phyloP scores from a whole-genome alignment of 2,113 vertebrate genomes.

The Falco punctatus region DNA sequence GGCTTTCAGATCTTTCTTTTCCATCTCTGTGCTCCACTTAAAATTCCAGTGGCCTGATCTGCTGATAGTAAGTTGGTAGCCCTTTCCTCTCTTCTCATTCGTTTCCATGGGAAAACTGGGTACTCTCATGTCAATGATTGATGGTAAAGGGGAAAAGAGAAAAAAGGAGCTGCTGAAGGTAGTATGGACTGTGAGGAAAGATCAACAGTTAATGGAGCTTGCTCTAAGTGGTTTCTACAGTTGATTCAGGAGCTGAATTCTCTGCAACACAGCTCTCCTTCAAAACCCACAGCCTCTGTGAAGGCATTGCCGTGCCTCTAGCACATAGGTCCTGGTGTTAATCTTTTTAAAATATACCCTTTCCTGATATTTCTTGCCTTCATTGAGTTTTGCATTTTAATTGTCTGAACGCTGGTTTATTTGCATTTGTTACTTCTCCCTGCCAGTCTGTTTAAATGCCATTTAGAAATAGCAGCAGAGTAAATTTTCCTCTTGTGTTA shows the following conservation, averaged over 20 bases:
- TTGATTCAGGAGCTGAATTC: neutral
- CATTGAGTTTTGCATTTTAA: neutral
- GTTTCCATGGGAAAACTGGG: neutral
- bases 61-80: neutral
- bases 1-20: neutral
- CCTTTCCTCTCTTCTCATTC: neutral
- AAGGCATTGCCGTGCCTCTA: neutral
- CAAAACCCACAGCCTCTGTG: neutral
- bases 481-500: neutral
- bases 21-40: neutral
- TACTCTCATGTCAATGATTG: neutral
- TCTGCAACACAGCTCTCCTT: neutral
- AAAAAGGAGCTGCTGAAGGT: neutral
- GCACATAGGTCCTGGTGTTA: neutral
- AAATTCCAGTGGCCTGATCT: neutral
- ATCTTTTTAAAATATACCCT: neutral
- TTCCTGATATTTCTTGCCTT: neutral
- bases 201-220: neutral
- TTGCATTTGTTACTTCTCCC: neutral
- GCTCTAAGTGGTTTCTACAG: neutral
- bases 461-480: neutral
- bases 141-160: neutral
- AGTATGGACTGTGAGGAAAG: neutral
- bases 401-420: neutral
- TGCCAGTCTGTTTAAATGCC: neutral